Evolutionary conservation across 2,113 vertebrate species (phyloP).

Genomic region (Notothenia rossii): DNA sequence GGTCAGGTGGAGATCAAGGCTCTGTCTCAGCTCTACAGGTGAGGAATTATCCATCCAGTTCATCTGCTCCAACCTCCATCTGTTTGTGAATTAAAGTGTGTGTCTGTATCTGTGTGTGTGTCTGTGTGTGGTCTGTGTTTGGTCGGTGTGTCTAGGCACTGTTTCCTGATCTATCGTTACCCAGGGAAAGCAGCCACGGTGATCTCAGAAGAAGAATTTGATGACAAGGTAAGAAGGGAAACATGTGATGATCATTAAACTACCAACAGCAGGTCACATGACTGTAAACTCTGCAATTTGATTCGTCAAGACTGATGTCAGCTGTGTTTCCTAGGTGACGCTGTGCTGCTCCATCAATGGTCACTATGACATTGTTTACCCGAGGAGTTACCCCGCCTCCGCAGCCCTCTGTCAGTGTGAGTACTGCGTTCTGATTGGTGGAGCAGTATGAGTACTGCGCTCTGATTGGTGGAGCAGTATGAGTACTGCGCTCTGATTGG

Average conservation of each 20-base stretch:
- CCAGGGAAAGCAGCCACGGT: conserved; percentile 91
- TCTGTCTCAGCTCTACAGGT: conserved; percentile 92
- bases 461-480: no score
- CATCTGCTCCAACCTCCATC: neutral
- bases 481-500: no score
- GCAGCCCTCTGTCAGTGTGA: conserved; percentile 79
- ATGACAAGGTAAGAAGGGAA: conserved; percentile 83
- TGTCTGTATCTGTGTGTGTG: no score
- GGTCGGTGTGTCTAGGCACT: conserved; percentile 84
- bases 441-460: no score
- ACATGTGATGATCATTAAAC: no score
- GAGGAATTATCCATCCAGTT: conserved; percentile 2
- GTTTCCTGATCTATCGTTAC: conserved; percentile 93
- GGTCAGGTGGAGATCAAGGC: conserved; percentile 96
- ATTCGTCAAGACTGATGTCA: conserved; percentile 3
- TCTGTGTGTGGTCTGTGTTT: conserved; percentile 7
- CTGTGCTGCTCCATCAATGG: conserved; percentile 79
- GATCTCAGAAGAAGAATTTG: conserved; percentile 88
- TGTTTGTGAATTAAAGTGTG: no score
- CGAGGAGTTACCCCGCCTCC: conserved; percentile 63
- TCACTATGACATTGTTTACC: conserved; percentile 78
- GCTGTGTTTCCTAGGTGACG: conserved; percentile 63
- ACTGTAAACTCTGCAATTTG: neutral
- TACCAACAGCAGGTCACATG: neutral
- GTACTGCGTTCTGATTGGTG: conserved; percentile 11